Evolutionary conservation across 2,113 vertebrate species (phyloP), one percentile per base, ranked within the genome.

Genomic region (Emydura subglobosa): DNA sequence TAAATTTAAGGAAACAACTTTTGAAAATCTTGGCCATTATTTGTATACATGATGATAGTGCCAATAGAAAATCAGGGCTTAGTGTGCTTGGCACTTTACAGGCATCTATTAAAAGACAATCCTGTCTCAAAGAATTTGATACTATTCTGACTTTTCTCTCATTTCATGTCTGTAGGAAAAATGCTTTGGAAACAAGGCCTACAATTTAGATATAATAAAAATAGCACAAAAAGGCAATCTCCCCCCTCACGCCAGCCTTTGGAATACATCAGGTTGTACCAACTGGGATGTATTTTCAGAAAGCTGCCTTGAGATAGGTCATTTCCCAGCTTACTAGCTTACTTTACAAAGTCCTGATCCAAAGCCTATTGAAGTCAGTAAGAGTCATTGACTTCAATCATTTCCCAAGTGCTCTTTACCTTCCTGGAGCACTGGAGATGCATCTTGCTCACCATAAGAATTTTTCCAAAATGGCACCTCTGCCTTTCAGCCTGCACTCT

Each of bases 401-500:
- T 83, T 53, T 93, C 85, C 85, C 90, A 80, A n/a, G 79, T 87
- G 68, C 65, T 94, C 95, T 95, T 83, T 90, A 65, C 76, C 61
- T 89, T 85, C 85, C 74, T 84, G 82, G 86, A 95, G 79, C 83
- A 83, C 72, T 82, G 85, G 90, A 87, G 96, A 80, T 57, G 81
- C 80, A 83, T 44, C 65, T 96, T 76, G 6, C 83, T 92, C 27
- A 65, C 74, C 79, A 88, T 93, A 91, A 95, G 94, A 95, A 91
- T 90, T 39, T 86, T 89, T 96, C 95, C 82, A 92, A 94, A 94
- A 90, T 90, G 94, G 88, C 79, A 95, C 87, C 86, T 96, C 82
- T 96, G 94, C 53, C 91, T 95, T 96, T 93, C 96, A 96, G 92
- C 96, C 92, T 96, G 47, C 82, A 94, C 17, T 88, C 54, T 95